Percentiles rank a stretch among this genome's conserved stretches.
These are phyloP conservation scores for Tipula vernalis DNA, from an alignment of 2,888 invertebrate genomes.

Conservation along the genomic window DNA sequence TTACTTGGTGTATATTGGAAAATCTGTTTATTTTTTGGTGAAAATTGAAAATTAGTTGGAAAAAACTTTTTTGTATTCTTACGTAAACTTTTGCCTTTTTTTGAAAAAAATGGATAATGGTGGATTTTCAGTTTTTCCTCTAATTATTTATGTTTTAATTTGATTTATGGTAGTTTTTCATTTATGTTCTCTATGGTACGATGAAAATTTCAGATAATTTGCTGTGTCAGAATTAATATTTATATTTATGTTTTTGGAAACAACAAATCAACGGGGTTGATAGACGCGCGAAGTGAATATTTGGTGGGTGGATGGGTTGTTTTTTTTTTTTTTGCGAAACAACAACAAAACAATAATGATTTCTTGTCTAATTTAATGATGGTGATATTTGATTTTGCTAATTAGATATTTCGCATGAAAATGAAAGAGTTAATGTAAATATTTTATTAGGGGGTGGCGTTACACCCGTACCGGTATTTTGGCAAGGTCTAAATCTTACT, in stretches of 20 bases:
- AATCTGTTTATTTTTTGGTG: neutral
- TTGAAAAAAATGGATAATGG: neutral
- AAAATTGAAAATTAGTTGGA: neutral
- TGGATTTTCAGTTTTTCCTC: neutral
- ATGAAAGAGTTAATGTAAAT: neutral
- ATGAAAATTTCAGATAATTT: neutral
- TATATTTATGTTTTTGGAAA: neutral
- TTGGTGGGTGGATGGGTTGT: neutral
- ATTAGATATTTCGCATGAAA: neutral
- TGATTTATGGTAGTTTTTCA: constrained; percentile 1
- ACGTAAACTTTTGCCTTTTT: neutral
- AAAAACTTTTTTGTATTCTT: neutral
- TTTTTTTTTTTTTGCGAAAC: neutral
- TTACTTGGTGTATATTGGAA: neutral
- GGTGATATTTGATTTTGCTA: constrained; percentile 1
- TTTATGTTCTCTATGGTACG: neutral
- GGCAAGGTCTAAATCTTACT: too few relatives aligned
- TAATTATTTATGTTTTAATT: neutral
- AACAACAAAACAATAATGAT: neutral
- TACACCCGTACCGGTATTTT: neutral
- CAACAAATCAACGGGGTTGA: neutral
- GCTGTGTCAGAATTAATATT: neutral
- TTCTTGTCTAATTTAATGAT: neutral
- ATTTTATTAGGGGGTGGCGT: neutral
- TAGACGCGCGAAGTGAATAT: neutral